Evolutionary conservation across 2,888 invertebrate genomes (phyloP).

Genomic region (Drosophila cognata): DNA sequence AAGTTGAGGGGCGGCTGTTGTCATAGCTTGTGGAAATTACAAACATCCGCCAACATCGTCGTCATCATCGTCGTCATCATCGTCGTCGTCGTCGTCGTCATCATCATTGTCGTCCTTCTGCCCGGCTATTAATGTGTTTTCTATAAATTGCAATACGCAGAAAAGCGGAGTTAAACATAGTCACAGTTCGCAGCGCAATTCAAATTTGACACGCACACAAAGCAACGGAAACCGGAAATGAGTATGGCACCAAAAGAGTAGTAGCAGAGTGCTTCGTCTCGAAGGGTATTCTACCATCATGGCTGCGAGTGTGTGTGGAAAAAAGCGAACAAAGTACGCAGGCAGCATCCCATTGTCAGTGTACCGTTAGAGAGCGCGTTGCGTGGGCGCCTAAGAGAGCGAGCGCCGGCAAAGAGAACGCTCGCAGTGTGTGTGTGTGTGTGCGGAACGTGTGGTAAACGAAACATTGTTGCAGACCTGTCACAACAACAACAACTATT

Average conservation of each 20-base stretch:
- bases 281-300: slow-evolving; percentile 24
- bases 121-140: slow-evolving; percentile 73
- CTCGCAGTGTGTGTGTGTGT: neutral
- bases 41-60: slow-evolving; percentile 66
- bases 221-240: slow-evolving; percentile 83
- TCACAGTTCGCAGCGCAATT: slow-evolving; percentile 69
- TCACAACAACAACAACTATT: slow-evolving; percentile 42
- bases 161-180: slow-evolving; percentile 33
- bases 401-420: slow-evolving; percentile 33
- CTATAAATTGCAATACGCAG: slow-evolving; percentile 71
- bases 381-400: slow-evolving; percentile 47
- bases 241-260: slow-evolving; percentile 73
- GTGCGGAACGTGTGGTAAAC: slow-evolving; percentile 55
- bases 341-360: slow-evolving; percentile 26
- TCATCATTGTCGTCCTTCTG: slow-evolving; percentile 22
- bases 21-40: slow-evolving; percentile 67
- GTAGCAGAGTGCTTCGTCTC: slow-evolving; percentile 46
- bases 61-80: slow-evolving; percentile 16
- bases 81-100: slow-evolving; percentile 27
- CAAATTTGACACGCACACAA: slow-evolving; percentile 79
- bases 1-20: slow-evolving; percentile 17
- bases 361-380: slow-evolving; percentile 38
- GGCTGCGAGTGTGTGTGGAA: slow-evolving; percentile 21
- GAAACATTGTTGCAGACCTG: slow-evolving; percentile 60
- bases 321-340: slow-evolving; percentile 21